Conservation (phyloP, 2,888 invertebrate genomes). For the Anaspis maculata region DNA sequence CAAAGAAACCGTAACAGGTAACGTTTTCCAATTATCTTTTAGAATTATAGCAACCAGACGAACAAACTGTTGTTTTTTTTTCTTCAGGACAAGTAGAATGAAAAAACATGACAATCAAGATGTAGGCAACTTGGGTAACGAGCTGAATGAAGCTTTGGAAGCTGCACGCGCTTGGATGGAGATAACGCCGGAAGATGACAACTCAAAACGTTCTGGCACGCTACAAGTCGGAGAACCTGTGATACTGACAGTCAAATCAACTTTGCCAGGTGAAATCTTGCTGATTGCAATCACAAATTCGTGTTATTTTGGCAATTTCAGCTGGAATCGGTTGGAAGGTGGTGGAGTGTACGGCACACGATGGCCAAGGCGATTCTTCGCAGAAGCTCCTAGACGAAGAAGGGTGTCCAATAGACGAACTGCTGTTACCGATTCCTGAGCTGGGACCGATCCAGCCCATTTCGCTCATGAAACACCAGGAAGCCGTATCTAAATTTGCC, state of each 20-base stretch:
- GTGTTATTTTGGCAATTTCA: too few species aligned
- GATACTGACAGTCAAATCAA: slow-evolving; percentile 56
- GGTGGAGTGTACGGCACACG: slow-evolving; percentile 70
- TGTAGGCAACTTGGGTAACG: too few species aligned
- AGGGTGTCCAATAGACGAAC: slow-evolving; percentile 67
- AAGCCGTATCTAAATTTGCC: slow-evolving; percentile 55
- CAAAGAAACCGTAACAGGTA: slow-evolving; percentile 2
- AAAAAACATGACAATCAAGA: slow-evolving; percentile 42
- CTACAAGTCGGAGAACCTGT: slow-evolving; percentile 68
- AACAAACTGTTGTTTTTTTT: too few species aligned
- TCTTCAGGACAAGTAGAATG: slow-evolving; percentile 56
- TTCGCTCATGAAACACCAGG: slow-evolving; percentile 39
- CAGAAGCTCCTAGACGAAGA: slow-evolving; percentile 65
- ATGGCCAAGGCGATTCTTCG: slow-evolving; percentile 67
- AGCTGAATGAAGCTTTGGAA: slow-evolving; percentile 24
- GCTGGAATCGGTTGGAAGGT: slow-evolving; percentile 66
- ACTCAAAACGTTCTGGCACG: slow-evolving; percentile 43
- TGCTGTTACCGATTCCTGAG: slow-evolving; percentile 50
- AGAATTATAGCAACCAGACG: too few species aligned
- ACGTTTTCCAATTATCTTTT: too few species aligned
- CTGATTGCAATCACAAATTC: too few species aligned
- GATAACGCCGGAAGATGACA: slow-evolving; percentile 38
- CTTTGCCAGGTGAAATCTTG: slow-evolving; percentile 51
- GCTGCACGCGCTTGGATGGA: slow-evolving; percentile 66
- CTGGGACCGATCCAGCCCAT: slow-evolving; percentile 34